Percentiles rank a stretch among this genome's conserved stretches.
Conservation (phyloP, 2,113 vertebrate species). For the Theropithecus gelada region DNA sequence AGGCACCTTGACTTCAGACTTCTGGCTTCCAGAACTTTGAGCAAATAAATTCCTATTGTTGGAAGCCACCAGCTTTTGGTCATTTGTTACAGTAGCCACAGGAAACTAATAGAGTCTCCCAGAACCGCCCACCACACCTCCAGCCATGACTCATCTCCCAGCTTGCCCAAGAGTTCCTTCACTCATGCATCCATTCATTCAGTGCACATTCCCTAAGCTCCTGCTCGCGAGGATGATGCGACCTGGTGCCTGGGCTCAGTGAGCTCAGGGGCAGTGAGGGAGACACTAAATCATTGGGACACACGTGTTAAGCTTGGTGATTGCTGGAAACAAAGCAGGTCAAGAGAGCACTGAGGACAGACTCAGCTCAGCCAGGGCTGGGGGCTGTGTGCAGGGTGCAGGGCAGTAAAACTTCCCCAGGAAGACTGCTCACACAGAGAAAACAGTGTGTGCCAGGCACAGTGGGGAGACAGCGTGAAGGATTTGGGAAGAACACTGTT, state of each 20-base stretch:
- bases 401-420: neutral
- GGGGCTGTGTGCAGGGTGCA: neutral
- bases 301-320: neutral
- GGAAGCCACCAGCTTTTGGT: neutral
- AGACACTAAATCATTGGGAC: neutral
- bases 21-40: neutral
- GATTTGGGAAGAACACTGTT: neutral
- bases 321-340: neutral
- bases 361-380: neutral
- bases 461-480: neutral
- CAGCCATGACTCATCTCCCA: neutral
- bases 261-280: too few relatives aligned
- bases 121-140: neutral
- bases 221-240: neutral
- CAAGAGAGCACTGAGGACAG: neutral
- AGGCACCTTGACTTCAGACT: neutral
- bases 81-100: neutral
- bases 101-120: neutral
- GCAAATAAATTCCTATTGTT: neutral
- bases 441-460: neutral
- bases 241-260: neutral
- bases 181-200: neutral
- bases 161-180: neutral
- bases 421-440: neutral
- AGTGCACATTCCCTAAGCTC: neutral